Base-by-base conservation (phyloP, 1,140 invertebrate genomes). In the Aleiodes sp. region DNA sequence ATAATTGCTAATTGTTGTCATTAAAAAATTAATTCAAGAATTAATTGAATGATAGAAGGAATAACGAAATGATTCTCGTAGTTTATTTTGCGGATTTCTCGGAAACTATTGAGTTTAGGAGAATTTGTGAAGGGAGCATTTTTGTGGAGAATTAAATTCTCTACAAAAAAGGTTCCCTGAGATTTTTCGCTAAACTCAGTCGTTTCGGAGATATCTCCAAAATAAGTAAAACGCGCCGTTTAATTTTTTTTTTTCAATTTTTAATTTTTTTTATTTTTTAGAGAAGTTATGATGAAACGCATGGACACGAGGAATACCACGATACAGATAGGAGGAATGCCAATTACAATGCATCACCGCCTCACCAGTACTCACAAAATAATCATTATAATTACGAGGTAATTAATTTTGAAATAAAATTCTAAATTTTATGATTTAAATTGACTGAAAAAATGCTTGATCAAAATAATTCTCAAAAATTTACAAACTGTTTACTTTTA, bases 311-410 rank as follows among this genome's bases (percentile, higher is more conserved):
- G 61, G 82, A 84, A 60, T 85, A 82, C 70, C 82, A 84, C 63
- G 83, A 86, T 19, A 80, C 80, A 59, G 85, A 87, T 61, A 81
- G 82, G 72, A 81, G 79, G 78, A 87, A 86, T 73, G 83, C 85
- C 65, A 87, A 87, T 79, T 86, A 85, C 73, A 81, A 78, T 77
- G 75, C 79, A 33, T 82, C 81, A 70, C 77, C 80, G 26, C 73
- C 79, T 19, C 80, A 82, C 74, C 78, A 83, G 76, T 83, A 83
- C 68, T 76, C 81, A 52, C 77, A 79, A 76, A 83, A 80, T 75
- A 84, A 80, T 82, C 81, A 82, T 46, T 84, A 82, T 68, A 70
- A 74, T 12, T 85, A 85, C 67, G 83, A 85, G 76, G 84, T 86
- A 77, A 63, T 66, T 80, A 62, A 57, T 39, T 26, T 16, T 21